Percentiles rank a stretch among this genome's conserved stretches.
Conservation (phyloP, 2,888 invertebrate species). For the Ditula angustiorana region DNA sequence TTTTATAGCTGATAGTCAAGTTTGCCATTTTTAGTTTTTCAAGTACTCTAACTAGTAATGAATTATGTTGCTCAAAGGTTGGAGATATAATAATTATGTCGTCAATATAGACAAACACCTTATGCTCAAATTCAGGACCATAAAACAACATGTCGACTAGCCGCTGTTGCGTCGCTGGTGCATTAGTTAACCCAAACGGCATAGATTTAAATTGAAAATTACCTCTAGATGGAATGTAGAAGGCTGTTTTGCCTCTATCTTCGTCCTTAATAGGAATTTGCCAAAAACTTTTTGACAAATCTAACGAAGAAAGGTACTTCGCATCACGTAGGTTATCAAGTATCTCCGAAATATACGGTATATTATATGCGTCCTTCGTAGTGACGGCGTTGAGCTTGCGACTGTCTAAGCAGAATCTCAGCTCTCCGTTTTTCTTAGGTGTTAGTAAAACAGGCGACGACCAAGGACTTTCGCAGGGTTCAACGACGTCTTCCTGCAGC, state of each 20-base stretch:
- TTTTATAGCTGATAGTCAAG: too few species aligned
- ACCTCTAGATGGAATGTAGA: conserved; percentile 6
- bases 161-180: conserved; percentile 4
- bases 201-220: neutral
- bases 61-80: too few species aligned
- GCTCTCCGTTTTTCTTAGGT: neutral
- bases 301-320: neutral
- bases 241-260: conserved; percentile 17
- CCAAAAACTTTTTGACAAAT: conserved; percentile 6
- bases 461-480: conserved; percentile 44
- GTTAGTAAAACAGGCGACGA: neutral
- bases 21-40: too few species aligned
- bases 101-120: neutral
- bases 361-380: too few species aligned
- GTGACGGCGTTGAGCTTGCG: conserved; percentile 1
- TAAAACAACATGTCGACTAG: conserved; percentile 12
- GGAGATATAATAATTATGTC: conserved; percentile 1
- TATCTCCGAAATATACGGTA: conserved; percentile 3
- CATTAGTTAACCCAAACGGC: conserved; percentile 6
- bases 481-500: conserved; percentile 38
- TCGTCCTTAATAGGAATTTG: conserved; percentile 6
- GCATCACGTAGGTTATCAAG: too few species aligned
- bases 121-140: conserved; percentile 1
- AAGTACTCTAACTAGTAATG: too few species aligned
- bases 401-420: conserved; percentile 6